Percentiles rank a stretch among this genome's conserved stretches.
These are phyloP conservation scores for Boloria selene DNA, from an alignment of 2,888 invertebrate genomes.

Conservation along the genomic window DNA sequence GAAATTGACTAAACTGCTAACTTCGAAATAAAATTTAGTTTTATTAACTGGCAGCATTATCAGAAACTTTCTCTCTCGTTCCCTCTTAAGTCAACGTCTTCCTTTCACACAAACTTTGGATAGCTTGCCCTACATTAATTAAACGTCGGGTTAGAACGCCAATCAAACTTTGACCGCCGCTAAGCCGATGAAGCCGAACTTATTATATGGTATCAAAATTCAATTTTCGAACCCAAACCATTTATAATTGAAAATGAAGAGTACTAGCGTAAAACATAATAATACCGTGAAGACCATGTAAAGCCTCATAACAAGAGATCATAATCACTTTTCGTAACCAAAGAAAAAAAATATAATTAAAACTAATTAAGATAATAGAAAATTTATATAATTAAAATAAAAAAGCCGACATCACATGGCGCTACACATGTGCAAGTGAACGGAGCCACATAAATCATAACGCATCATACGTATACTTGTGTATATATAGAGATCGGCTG, in stretches of 20 bases:
- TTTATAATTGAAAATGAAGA: slow-evolving; percentile 67
- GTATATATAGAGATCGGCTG: slow-evolving; percentile 74
- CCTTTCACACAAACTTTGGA: slow-evolving; percentile 60
- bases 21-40: slow-evolving; percentile 64
- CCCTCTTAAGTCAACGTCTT: slow-evolving; percentile 50
- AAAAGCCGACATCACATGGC: slow-evolving; percentile 65
- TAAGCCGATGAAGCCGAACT: slow-evolving; percentile 77
- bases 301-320: not conserved
- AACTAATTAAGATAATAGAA: slow-evolving; percentile 45
- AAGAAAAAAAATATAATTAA: slow-evolving; percentile 56
- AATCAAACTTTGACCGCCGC: slow-evolving; percentile 80
- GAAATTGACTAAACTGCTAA: slow-evolving; percentile 48
- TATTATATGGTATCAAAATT: slow-evolving; percentile 80
- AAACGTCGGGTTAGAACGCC: slow-evolving; percentile 76
- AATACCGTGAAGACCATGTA: slow-evolving; percentile 47
- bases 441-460: slow-evolving; percentile 76
- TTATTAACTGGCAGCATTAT: slow-evolving; percentile 73
- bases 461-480: slow-evolving; percentile 68
- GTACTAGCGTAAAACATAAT: slow-evolving; percentile 44
- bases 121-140: slow-evolving; percentile 75
- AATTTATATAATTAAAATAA: slow-evolving; percentile 64
- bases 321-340: not conserved
- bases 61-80: slow-evolving; percentile 57
- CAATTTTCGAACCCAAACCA: slow-evolving; percentile 67
- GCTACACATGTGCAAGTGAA: slow-evolving; percentile 74